Evolutionary conservation across 2,797 vertebrate species (phyloP).

Genomic region (Microchirus variegatus): DNA sequence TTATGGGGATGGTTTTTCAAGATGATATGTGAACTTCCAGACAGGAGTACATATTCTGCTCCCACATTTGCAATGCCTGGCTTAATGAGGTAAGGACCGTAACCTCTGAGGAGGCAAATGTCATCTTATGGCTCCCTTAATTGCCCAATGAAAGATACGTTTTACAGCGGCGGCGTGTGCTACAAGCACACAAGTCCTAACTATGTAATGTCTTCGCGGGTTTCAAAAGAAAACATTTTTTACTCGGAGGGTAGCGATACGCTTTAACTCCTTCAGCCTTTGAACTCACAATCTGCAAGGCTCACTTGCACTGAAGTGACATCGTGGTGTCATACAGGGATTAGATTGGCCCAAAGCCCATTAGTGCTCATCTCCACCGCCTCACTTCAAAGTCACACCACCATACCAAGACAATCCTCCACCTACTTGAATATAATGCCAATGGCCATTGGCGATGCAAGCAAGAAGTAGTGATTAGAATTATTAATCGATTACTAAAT

Average conservation of each 20-base stretch:
- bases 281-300: slow-evolving; percentile 32
- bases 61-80: slow-evolving; percentile 1
- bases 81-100: slow-evolving; percentile 22
- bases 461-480: too few species aligned
- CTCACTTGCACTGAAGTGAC: slow-evolving; percentile 1
- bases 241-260: slow-evolving; percentile 15
- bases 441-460: too few species aligned
- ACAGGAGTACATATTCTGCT: slow-evolving; percentile 8
- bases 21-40: slow-evolving; percentile 11
- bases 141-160: slow-evolving; percentile 26
- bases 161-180: not conserved
- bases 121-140: slow-evolving; percentile 19
- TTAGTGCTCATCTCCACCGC: too few species aligned
- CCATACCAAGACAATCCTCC: too few species aligned
- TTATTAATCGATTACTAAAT: too few species aligned
- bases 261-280: slow-evolving; percentile 25
- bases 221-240: slow-evolving; percentile 45
- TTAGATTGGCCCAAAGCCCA: too few species aligned
- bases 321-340: not conserved
- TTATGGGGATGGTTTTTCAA: slow-evolving; percentile 31
- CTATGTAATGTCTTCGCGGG: slow-evolving; percentile 26
- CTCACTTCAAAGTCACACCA: too few species aligned
- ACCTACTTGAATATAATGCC: too few species aligned
- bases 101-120: slow-evolving; percentile 19
- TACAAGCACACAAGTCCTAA: not conserved